These are phyloP conservation scores for Marmota flaviventris DNA, from an alignment of 2,113 vertebrate genomes.

Conservation along the genomic window DNA sequence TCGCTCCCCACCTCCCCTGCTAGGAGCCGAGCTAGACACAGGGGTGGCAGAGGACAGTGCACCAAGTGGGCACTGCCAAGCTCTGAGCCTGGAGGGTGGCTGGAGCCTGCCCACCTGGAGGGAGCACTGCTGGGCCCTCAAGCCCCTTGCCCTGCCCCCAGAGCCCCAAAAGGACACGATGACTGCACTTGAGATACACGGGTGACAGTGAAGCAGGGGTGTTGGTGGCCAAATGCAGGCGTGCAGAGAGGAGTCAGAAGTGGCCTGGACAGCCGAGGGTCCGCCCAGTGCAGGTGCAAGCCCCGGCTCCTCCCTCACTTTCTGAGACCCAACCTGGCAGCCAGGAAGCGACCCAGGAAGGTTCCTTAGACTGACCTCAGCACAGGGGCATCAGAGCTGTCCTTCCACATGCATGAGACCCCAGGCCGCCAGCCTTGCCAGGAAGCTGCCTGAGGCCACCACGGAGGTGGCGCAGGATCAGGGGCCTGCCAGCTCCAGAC, in stretches of 20 bases:
- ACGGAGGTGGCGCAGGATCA: fast-evolving
- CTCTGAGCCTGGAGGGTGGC: neutral
- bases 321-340: neutral
- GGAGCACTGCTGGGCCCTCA: neutral
- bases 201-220: neutral
- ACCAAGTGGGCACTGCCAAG: fast-evolving
- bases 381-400: neutral
- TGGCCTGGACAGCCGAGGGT: fast-evolving
- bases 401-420: neutral
- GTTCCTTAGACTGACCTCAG: neutral
- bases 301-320: neutral
- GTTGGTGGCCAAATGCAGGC: neutral
- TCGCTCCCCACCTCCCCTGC: neutral
- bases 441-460: neutral
- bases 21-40: neutral
- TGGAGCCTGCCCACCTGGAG: neutral
- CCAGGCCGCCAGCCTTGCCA: no score
- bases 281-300: neutral
- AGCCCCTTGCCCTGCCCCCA: neutral
- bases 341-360: neutral
- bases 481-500: neutral
- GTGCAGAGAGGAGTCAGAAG: neutral
- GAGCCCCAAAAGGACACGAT: neutral
- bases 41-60: neutral
- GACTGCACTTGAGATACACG: no score